Percentiles rank a stretch among this genome's conserved stretches.
Evolutionary conservation across 2,113 vertebrate genomes (phyloP).

Genomic region (Bujurquina vittata): DNA sequence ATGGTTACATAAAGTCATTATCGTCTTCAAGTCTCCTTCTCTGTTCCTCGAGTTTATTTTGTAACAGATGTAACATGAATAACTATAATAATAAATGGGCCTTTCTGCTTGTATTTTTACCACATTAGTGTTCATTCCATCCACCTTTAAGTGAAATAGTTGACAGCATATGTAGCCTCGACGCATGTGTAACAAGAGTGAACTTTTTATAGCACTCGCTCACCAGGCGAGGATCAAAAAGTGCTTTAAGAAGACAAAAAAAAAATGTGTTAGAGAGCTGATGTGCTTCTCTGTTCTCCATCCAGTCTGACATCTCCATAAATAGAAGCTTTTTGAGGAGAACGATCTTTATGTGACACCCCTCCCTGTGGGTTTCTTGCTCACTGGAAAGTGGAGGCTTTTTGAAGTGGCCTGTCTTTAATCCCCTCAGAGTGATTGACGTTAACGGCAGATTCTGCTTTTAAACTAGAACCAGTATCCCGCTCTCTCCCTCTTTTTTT

Average conservation of each 20-base stretch:
- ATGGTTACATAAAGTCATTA: conserved; percentile 23
- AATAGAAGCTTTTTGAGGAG: not conserved
- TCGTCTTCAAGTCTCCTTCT: not conserved
- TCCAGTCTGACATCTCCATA: not conserved
- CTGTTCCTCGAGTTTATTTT: not conserved
- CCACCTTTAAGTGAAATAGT: not conserved
- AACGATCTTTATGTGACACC: not conserved
- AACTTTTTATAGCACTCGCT: not conserved
- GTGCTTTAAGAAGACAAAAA: not conserved
- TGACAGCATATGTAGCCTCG: not conserved
- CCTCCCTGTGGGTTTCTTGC: conserved; percentile 10
- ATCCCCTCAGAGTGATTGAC: not conserved
- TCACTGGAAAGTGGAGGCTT: not conserved
- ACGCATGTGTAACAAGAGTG: not conserved
- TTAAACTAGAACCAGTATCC: not conserved
- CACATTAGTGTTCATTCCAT: not conserved
- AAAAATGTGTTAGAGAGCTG: not conserved
- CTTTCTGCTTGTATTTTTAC: not conserved
- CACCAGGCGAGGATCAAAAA: not conserved
- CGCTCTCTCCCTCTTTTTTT: not conserved
- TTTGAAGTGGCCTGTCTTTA: conserved; percentile 3
- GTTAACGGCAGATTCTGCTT: conserved; percentile 2
- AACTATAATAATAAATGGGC: no score
- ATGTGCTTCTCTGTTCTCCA: not conserved
- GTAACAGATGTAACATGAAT: not conserved